phyloP scores from a whole-genome alignment of 2,888 invertebrate genomes.

The Xestia sexstrigata region DNA sequence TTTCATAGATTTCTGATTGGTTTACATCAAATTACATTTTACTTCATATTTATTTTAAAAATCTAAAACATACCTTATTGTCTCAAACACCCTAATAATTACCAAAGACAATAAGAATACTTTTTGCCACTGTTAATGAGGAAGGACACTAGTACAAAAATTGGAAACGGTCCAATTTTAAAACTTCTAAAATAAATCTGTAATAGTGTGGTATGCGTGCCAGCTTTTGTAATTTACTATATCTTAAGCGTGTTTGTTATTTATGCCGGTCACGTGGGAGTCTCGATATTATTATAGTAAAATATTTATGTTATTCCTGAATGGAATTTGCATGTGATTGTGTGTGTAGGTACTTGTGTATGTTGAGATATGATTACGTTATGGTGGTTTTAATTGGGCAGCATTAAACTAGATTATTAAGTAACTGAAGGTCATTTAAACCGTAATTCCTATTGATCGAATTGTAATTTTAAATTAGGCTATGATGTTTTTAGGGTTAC shows the following conservation, averaged over 20 bases:
- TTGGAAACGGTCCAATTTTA: slow-evolving; percentile 87
- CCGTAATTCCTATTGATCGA: background rate
- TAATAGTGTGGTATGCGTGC: slow-evolving; percentile 79
- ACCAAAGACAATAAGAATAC: slow-evolving; percentile 64
- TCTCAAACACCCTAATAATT: slow-evolving; percentile 47
- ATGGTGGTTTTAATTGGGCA: background rate
- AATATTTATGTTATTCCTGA: slow-evolving; percentile 21
- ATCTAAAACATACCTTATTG: slow-evolving; percentile 62
- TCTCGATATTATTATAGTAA: slow-evolving; percentile 31
- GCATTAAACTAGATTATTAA: background rate
- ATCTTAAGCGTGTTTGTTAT: slow-evolving; percentile 66
- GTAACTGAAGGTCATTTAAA: background rate
- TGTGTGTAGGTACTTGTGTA: background rate
- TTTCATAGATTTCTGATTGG: slow-evolving; percentile 21
- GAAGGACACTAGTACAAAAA: slow-evolving; percentile 82
- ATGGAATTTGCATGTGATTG: slow-evolving; percentile 17
- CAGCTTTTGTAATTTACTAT: slow-evolving; percentile 79
- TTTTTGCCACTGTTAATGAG: slow-evolving; percentile 74
- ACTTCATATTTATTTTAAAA: slow-evolving; percentile 1
- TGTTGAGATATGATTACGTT: background rate
- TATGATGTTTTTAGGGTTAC: background rate
- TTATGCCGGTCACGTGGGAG: slow-evolving; percentile 57
- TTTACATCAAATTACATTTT: background rate
- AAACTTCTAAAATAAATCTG: slow-evolving; percentile 88
- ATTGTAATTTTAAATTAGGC: background rate